Evolutionary conservation across 2,113 vertebrate species (phyloP).

Genomic region (Otus sunia): DNA sequence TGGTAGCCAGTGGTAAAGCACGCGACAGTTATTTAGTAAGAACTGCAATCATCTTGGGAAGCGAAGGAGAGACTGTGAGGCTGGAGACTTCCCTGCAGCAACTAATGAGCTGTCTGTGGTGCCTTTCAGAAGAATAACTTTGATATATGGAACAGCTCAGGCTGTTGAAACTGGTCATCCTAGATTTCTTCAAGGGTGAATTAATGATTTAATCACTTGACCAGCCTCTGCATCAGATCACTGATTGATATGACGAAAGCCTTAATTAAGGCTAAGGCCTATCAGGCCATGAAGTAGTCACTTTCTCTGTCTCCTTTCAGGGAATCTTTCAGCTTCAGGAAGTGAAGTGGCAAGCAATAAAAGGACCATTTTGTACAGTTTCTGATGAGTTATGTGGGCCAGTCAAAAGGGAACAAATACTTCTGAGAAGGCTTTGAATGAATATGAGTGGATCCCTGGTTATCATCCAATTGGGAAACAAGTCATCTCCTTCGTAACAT

Average conservation of each 20-base stretch:
- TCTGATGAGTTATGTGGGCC: background rate
- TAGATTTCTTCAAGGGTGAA: background rate
- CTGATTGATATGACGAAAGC: background rate
- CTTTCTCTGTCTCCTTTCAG: background rate
- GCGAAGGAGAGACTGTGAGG: background rate
- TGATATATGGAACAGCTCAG: background rate
- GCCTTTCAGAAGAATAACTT: background rate
- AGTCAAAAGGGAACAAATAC: background rate
- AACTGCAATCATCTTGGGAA: background rate
- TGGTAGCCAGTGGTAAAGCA: background rate
- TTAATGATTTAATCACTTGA: background rate
- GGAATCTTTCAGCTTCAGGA: background rate
- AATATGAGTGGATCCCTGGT: background rate
- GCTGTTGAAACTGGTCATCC: background rate
- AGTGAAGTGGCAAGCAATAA: background rate
- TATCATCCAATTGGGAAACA: constrained; percentile 18
- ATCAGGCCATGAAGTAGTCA: background rate
- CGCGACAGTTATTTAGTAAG: accelerated
- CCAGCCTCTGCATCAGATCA: background rate
- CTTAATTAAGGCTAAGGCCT: background rate
- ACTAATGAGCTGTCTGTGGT: background rate
- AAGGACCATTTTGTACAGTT: background rate
- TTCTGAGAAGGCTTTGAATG: constrained; percentile 4
- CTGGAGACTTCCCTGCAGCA: background rate
- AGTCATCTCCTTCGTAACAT: background rate